Conservation (phyloP, 2,888 invertebrate species). For the Eumerus sabulonum region DNA sequence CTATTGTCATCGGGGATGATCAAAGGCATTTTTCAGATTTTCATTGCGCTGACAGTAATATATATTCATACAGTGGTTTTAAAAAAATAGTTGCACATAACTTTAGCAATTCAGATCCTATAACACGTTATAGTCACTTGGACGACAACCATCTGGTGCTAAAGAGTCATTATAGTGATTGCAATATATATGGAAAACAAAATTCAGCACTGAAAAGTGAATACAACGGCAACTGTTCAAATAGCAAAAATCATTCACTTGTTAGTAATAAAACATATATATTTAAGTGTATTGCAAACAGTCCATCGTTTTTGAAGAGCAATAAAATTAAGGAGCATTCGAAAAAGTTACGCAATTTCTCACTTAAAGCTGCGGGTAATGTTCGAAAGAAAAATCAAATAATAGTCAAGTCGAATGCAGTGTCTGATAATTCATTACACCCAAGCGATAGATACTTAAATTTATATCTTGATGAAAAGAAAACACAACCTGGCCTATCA, state of each 20-base stretch:
- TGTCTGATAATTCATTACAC: slow-evolving; percentile 78
- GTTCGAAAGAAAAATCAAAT: slow-evolving; percentile 77
- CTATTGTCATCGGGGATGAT: slow-evolving; percentile 67
- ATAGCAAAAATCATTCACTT: slow-evolving; percentile 74
- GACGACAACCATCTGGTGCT: slow-evolving; percentile 72
- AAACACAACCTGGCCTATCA: slow-evolving; percentile 70
- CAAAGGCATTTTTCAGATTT: slow-evolving; percentile 69
- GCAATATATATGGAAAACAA: slow-evolving; percentile 75
- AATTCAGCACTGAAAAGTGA: slow-evolving; percentile 72
- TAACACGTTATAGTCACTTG: slow-evolving; percentile 71
- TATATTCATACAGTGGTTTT: slow-evolving; percentile 64
- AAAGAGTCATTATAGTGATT: slow-evolving; percentile 78
- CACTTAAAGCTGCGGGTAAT: slow-evolving; percentile 75
- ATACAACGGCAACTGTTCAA: slow-evolving; percentile 69
- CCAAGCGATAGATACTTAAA: slow-evolving; percentile 78
- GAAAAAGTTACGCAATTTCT: slow-evolving; percentile 77
- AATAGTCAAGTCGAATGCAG: slow-evolving; percentile 77
- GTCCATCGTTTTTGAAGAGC: slow-evolving; percentile 77
- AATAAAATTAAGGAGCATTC: slow-evolving; percentile 78
- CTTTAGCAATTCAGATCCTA: slow-evolving; percentile 74
- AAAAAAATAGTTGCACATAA: slow-evolving; percentile 72
- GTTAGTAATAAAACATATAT: slow-evolving; percentile 78
- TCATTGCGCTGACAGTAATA: slow-evolving; percentile 57
- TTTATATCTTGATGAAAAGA: slow-evolving; percentile 77
- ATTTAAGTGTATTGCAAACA: slow-evolving; percentile 78